Base-by-base conservation (phyloP, 37 sponge, comb jelly and placozoan genomes). In the Ephydatia muelleri region DNA sequence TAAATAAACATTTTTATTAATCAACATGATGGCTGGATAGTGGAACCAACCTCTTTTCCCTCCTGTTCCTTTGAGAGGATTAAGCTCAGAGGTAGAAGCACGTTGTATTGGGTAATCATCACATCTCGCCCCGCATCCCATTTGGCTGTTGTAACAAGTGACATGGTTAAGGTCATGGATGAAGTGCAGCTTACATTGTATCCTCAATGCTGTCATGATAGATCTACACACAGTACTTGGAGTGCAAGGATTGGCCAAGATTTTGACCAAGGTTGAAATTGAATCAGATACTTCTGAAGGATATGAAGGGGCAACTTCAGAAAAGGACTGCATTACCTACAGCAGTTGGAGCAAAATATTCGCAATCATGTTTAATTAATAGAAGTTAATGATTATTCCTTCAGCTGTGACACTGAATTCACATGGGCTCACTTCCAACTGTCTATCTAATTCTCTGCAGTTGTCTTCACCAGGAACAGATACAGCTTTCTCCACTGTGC, bases 401-500 rank as follows among this genome's bases (percentile, higher is more conserved):
- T 57, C 9, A 11, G 1, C 16, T 57, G 19, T 13, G 16, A 57
- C 16, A 14, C 57, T 57, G 9, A 11, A 1, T 19, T 11, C 57
- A 1, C 16, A 9, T 33, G 4, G 0, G 14, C 74, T 73, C 23
- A 73, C 74, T 38, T 73, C 74, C 25, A 73, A 38, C 3, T 73
- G 74, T 34, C 32, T 33, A 33, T 73, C 74, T 35, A 73, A 23
- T 73, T 73, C 74, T 25, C 74, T 32, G 37, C 33, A 34, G 35
- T 73, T 32, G 16, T 73, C 74, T 0, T 34, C 35, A 25, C 3
- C 35, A 38, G 74, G 33, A 73, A 73, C 74, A 25, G 74, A 34
- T 25, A 37, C 35, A 16, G 35, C 32, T 31, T 25, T 73, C 37
- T 73, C 35, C 32, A 31, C 74, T 25, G 35, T 35, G 16, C 72